Evolutionary conservation across 1,140 invertebrate species (phyloP).

Genomic region (Stegodyphus dumicola): DNA sequence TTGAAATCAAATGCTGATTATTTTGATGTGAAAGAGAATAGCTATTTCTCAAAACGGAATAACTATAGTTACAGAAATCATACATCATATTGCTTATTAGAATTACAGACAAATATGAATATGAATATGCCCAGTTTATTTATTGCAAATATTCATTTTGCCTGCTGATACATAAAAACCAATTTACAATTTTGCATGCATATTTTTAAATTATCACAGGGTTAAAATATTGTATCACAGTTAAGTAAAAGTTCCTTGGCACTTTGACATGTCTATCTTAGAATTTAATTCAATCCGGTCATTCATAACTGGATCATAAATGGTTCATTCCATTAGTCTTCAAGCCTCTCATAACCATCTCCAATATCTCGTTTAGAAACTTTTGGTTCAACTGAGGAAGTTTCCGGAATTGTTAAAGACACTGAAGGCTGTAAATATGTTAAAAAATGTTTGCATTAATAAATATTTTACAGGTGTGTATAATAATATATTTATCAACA

Average conservation of each 20-base stretch:
- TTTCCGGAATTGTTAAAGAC: background rate
- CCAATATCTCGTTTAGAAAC: conserved; percentile 5
- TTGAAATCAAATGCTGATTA: too few relatives aligned
- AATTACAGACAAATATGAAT: too few relatives aligned
- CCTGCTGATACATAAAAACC: too few relatives aligned
- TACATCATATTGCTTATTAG: too few relatives aligned
- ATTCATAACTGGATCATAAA: background rate
- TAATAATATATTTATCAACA: too few relatives aligned
- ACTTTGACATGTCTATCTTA: background rate
- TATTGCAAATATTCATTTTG: too few relatives aligned
- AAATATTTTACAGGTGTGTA: too few relatives aligned
- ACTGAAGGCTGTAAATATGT: conserved; percentile 14
- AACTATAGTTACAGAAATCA: too few relatives aligned
- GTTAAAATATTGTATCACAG: conserved; percentile 12
- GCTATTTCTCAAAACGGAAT: too few relatives aligned
- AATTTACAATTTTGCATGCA: too few relatives aligned
- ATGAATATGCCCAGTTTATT: too few relatives aligned
- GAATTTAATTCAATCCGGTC: background rate
- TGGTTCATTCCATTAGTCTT: conserved; percentile 2
- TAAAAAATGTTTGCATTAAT: background rate
- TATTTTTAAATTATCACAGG: conserved; percentile 10
- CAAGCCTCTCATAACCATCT: conserved; percentile 40
- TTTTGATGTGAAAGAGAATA: too few relatives aligned
- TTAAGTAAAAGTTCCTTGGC: background rate
- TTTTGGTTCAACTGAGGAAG: background rate